Base-by-base conservation (phyloP, 1,140 invertebrate genomes). In the Dendrolimus punctatus region DNA sequence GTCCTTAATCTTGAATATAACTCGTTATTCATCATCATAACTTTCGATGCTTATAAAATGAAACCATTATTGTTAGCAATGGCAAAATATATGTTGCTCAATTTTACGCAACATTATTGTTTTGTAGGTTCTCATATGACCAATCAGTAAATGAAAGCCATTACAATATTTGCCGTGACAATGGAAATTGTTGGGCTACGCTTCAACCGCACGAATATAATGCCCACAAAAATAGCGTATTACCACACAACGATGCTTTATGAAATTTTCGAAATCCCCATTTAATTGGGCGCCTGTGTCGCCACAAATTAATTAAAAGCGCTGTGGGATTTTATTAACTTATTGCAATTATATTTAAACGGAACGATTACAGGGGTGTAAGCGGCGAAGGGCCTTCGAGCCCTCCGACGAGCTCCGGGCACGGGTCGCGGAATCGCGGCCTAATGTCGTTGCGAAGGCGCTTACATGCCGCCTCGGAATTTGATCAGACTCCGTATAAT, bases 301-400 rank as follows among this genome's bases (percentile, higher is more conserved):
- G 66, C 69, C 68, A 66, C 71, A 76, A 80, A 85, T 85, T 82
- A 80, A 82, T 81, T 81, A 78, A 75, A 68, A 72, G 62, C 64
- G 75, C 64, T 67, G 55, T 55, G 67, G 67, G 66, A 74, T 81
- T 82, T 76, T 80, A 81, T 80, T 78, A 82, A 80, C 69, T 82
- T 85, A 82, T 82, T 77, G 71, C 76, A 73, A 82, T 82, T 82
- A 85, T 74, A 79, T 82, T 82, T 78, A 75, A 76, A 76, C 69
- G 70, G 57, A 57, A 57, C 67, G 67, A 76, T 78, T 80, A 80
- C 62, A 50, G 37, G 47, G 44, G 8, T 37, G 57, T n/a, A n/a
- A 39, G 10, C 8, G 10, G n/a, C 4, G n/a, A 38, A 6, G 47
- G 6, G 37, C 8, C 9, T 10, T 0, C 37, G 7, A 5, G 45